A percentile compares a stretch with the other conserved stretches of the same genome.
These are phyloP conservation scores for Ivindomyrus marchei DNA, from an alignment of 2,113 vertebrate genomes.

Conservation along the genomic window DNA sequence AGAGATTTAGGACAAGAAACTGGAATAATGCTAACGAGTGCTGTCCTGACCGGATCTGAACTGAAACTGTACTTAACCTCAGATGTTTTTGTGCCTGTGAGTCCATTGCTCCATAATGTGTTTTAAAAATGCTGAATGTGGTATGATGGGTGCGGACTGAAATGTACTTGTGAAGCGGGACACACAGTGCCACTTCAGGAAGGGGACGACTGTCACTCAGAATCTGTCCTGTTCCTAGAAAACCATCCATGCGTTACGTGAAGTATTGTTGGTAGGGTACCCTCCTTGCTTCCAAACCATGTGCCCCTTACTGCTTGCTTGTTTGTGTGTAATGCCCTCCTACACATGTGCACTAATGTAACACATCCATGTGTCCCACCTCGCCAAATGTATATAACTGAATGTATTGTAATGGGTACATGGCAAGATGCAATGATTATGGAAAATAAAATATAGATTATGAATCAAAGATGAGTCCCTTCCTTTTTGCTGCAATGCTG, in stretches of 20 bases:
- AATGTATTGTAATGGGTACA: constrained; percentile 65
- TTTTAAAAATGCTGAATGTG: not conserved
- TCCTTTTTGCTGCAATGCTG: not conserved
- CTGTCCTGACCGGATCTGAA: not conserved
- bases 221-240: not conserved
- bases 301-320: not conserved
- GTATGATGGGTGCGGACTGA: not conserved
- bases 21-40: not conserved
- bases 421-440: constrained; percentile 50
- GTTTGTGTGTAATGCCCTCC: not conserved
- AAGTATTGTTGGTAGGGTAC: not conserved
- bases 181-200: not conserved
- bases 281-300: not conserved
- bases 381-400: constrained; percentile 70
- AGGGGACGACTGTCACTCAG: not conserved
- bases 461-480: not conserved
- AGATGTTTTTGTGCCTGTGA: not conserved
- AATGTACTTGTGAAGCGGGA: not conserved
- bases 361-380: constrained; percentile 59
- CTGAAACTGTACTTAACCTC: not conserved
- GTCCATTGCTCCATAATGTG: not conserved
- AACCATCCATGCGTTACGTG: not conserved
- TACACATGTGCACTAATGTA: constrained; percentile 62
- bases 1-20: not conserved
- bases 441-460: constrained; percentile 21